Evolutionary conservation across 2,797 vertebrate genomes (phyloP).

Genomic region (Gallinago nigripennis): DNA sequence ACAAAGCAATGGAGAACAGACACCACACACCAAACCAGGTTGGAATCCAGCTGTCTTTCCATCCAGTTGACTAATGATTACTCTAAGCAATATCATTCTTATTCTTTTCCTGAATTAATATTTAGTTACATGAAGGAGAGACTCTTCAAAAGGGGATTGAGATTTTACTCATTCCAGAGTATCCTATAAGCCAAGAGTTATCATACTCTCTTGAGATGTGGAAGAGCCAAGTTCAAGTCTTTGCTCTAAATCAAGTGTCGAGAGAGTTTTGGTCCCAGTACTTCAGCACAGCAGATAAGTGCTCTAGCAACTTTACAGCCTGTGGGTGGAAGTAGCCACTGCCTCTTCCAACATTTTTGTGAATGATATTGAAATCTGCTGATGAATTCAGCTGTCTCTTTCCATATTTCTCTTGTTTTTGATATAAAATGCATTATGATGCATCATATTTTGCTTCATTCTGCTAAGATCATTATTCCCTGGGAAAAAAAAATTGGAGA

Average conservation of each 20-base stretch:
- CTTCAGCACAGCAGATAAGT: not conserved
- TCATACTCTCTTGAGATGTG: not conserved
- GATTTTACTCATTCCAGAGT: conserved; percentile 20
- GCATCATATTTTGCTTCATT: not conserved
- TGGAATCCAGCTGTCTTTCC: not conserved
- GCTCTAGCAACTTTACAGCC: not conserved
- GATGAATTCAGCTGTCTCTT: not conserved
- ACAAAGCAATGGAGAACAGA: not conserved
- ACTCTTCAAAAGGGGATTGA: not conserved
- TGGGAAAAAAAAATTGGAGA: not conserved
- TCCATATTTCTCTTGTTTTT: not conserved
- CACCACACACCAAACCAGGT: not conserved
- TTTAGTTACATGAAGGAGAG: not conserved
- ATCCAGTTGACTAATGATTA: not conserved
- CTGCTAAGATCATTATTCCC: not conserved
- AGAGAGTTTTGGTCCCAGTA: not conserved
- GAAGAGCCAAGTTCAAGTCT: not conserved
- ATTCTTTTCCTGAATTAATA: conserved; percentile 10
- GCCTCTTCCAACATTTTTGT: not conserved
- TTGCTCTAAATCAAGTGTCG: not conserved
- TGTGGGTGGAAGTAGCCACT: not conserved
- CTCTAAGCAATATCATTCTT: not conserved
- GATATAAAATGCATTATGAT: accelerated
- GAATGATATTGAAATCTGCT: not conserved
- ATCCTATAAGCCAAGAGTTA: not conserved